Evolutionary conservation across 2,888 invertebrate species (phyloP), one percentile per base, ranked within the genome.

Genomic region (Hydroisotoma schaefferi): DNA sequence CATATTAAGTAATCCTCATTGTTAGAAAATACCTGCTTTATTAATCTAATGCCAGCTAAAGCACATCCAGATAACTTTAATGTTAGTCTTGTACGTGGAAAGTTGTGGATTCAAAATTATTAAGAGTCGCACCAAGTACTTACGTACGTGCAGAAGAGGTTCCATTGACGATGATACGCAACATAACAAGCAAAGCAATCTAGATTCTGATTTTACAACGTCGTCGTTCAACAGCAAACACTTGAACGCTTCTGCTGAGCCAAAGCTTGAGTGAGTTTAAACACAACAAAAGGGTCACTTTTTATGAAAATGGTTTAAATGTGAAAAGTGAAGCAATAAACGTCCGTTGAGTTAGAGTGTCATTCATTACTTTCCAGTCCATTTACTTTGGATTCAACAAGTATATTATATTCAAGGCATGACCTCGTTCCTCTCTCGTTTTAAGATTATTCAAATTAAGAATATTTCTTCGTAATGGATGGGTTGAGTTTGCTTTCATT

Each of bases 371-470:
- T 53, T 53, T 53, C 40, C 53, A 53, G 53, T 40, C 53, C 53
- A 53, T 53, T 53, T 53, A 53, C 15, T 10, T 23, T 4, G 18
- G 40, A 22, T 20, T 53, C 53, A 33, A 40, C 26, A 53, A 53
- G 37, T 33, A 29, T 52, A n/a, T n/a, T n/a, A n/a, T n/a, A n/a
- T n/a, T 33, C 33, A 52, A n/a, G 22, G 33, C 37, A 29, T 26
- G 8, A 52, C 10, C 51, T 52, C 51, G n/a, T n/a, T n/a, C n/a
- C n/a, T n/a, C n/a, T n/a, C n/a, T n/a, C n/a, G 27, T 53, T 53
- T 33, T 40, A 5, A 53, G 53, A 53, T 38, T 53, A 53, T 53
- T 53, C 43, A 53, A 53, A 53, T 53, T 53, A 53, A 53, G 25
- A 53, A 27, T 23, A n/a, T n/a, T n/a, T n/a, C n/a, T n/a, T n/a